phyloP scores from a whole-genome alignment of 2,888 invertebrate species.

The Cataglyphis livida region DNA sequence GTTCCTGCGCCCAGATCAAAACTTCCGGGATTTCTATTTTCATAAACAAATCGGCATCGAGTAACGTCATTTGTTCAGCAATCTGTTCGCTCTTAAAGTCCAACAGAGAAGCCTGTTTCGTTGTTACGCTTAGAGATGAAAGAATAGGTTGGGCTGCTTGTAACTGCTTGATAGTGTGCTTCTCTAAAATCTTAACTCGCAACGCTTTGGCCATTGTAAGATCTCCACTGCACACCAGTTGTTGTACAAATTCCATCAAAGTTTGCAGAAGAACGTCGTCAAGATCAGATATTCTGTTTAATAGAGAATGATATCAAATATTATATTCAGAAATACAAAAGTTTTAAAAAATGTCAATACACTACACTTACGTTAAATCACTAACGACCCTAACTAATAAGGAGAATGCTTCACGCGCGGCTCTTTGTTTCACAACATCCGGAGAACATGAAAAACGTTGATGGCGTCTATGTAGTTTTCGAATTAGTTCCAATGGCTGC shows the following conservation, averaged over 20 bases:
- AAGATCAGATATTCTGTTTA: slow-evolving; percentile 92
- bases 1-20: slow-evolving; percentile 98
- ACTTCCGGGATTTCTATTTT: slow-evolving; percentile 99
- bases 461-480: slow-evolving; percentile 93
- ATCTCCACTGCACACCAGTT: slow-evolving; percentile 96
- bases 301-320: neutral
- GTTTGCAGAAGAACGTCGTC: slow-evolving; percentile 92
- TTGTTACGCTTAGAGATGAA: slow-evolving; percentile 87
- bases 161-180: slow-evolving; percentile 89
- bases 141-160: slow-evolving; percentile 85
- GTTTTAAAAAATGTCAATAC: neutral
- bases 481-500: slow-evolving; percentile 93
- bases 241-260: slow-evolving; percentile 97
- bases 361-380: slow-evolving; percentile 94
- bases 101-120: slow-evolving; percentile 89
- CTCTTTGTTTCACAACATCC: slow-evolving; percentile 90
- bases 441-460: slow-evolving; percentile 91
- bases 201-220: slow-evolving; percentile 96
- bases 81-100: slow-evolving; percentile 98
- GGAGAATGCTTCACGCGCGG: slow-evolving; percentile 95
- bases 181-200: slow-evolving; percentile 96
- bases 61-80: slow-evolving; percentile 98
- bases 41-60: slow-evolving; percentile 98
- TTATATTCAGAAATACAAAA: neutral
- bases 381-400: slow-evolving; percentile 97